phyloP scores from a whole-genome alignment of 1,140 invertebrate genomes.

The Pachyrhynchus sulphureomaculatus region DNA sequence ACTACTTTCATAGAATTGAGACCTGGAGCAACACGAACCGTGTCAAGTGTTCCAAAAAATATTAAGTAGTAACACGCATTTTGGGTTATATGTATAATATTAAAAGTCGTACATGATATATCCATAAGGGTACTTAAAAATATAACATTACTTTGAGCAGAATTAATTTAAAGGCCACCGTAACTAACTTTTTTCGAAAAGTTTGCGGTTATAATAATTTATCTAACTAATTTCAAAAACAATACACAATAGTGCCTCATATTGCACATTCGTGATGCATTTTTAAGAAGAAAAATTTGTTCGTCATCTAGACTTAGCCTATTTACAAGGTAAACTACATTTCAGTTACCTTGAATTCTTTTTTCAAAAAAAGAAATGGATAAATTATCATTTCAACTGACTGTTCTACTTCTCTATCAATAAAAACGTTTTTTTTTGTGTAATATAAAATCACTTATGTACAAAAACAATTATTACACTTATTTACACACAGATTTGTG shows the following conservation, averaged over 20 bases:
- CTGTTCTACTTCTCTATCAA: conserved; percentile 13
- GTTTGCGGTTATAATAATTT: background rate
- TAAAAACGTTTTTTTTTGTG: conserved; percentile 41
- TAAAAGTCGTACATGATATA: no score
- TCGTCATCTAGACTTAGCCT: background rate
- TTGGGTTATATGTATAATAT: no score
- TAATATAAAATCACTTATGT: conserved; percentile 52
- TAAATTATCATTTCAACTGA: conserved; percentile 4
- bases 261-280: conserved; percentile 34
- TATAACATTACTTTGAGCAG: no score
- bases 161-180: background rate
- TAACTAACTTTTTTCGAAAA: background rate
- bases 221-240: background rate
- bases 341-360: background rate
- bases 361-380: background rate
- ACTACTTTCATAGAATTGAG: no score
- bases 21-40: no score
- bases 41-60: no score
- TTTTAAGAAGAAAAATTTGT: conserved; percentile 16
- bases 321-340: conserved; percentile 8
- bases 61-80: no score
- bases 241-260: conserved; percentile 6
- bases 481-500: conserved; percentile 30
- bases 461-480: conserved; percentile 46
- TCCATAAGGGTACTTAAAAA: no score